These are phyloP conservation scores for Botia kubotai DNA, from an alignment of 2,797 vertebrate species.

Conservation along the genomic window DNA sequence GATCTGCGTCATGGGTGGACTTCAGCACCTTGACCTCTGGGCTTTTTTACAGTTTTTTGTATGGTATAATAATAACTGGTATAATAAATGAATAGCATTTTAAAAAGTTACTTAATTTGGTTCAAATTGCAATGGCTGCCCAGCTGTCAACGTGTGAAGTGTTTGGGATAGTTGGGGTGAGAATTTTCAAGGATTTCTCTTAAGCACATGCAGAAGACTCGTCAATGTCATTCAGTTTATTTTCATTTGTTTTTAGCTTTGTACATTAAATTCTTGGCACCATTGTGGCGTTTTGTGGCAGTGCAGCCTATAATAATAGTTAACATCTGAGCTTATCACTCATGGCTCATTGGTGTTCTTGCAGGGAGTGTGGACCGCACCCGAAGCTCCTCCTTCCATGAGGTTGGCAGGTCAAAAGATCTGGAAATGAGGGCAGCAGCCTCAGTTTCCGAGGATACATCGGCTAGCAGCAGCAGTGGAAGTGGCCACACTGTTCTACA, in stretches of 20 bases:
- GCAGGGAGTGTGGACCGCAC: constrained; percentile 74
- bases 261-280: constrained; percentile 20
- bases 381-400: constrained; percentile 79
- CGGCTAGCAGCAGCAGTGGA: constrained; percentile 73
- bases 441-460: constrained; percentile 81
- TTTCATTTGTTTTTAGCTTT: constrained; percentile 39
- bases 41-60: constrained; percentile 1
- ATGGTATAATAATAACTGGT: neutral
- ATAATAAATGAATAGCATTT: constrained; percentile 3
- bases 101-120: constrained; percentile 20
- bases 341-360: constrained; percentile 19
- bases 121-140: constrained; percentile 22
- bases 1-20: constrained; percentile 49
- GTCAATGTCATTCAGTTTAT: constrained; percentile 30
- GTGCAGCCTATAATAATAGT: constrained; percentile 17
- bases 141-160: constrained; percentile 54
- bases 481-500: constrained; percentile 90
- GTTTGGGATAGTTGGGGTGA: constrained; percentile 47
- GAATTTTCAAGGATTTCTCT: constrained; percentile 21
- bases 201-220: constrained; percentile 42
- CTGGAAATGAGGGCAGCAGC: constrained; percentile 94
- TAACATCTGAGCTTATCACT: neutral
- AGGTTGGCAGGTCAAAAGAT: constrained; percentile 72
- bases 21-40: constrained; percentile 57
- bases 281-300: neutral